Evolutionary conservation across 2,888 invertebrate species (phyloP).

Genomic region (Synanthedon vespiformis): DNA sequence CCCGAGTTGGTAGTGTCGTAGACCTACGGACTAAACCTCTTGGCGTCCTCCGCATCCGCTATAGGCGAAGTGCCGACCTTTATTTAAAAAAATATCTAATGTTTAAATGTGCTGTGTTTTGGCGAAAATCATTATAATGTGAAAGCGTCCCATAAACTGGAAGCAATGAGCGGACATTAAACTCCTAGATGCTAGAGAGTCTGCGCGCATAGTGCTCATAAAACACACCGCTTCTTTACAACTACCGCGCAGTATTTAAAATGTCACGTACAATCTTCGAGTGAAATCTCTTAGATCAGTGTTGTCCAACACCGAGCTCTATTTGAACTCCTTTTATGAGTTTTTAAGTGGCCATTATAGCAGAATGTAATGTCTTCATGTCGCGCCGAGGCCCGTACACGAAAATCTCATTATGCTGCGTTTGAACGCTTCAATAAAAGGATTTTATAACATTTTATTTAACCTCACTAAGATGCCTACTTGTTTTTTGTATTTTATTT

Average conservation of each 20-base stretch:
- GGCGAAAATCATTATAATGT: background rate
- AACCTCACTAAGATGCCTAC: no score
- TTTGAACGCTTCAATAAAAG: constrained; percentile 11
- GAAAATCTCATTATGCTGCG: constrained; percentile 21
- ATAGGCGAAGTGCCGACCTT: no score
- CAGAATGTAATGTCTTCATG: constrained; percentile 48
- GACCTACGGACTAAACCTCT: no score
- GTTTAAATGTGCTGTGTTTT: no score
- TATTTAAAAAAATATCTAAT: no score
- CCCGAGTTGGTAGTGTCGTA: no score
- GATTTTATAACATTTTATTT: no score
- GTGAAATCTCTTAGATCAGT: constrained; percentile 19
- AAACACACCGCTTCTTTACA: background rate
- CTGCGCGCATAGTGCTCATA: constrained; percentile 1
- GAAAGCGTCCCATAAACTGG: background rate
- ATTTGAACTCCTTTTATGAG: constrained; percentile 52
- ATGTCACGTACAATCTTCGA: constrained; percentile 1
- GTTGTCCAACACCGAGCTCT: constrained; percentile 17
- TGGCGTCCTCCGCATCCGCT: no score
- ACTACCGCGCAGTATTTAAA: background rate
- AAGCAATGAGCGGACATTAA: background rate
- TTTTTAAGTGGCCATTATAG: constrained; percentile 61
- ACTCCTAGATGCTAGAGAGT: background rate
- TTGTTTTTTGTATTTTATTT: no score
- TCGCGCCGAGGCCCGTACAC: constrained; percentile 21